These are phyloP conservation scores for Liopterus haemorrhoidalis DNA, from an alignment of 2,888 invertebrate species.

Conservation along the genomic window DNA sequence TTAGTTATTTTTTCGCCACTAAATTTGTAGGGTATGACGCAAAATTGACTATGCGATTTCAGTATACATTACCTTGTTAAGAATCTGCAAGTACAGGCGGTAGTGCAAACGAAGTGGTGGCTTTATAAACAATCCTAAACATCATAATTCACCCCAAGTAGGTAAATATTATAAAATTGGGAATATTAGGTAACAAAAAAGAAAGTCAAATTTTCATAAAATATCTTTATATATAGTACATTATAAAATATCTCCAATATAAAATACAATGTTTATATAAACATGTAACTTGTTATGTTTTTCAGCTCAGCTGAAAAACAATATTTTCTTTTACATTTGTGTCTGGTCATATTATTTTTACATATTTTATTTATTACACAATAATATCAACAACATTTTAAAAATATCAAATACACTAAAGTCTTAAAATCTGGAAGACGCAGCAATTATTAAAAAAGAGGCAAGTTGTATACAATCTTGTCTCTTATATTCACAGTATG, in stretches of 20 bases:
- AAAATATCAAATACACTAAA: constrained; percentile 6
- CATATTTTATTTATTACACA: not conserved
- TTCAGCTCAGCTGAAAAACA: constrained; percentile 17
- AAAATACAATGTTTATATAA: constrained; percentile 20
- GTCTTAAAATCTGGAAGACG: constrained; percentile 20
- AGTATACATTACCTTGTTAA: not conserved
- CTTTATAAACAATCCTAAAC: no score
- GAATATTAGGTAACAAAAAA: not conserved
- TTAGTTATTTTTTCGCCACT: no score
- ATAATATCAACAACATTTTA: constrained; percentile 17
- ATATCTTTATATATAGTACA: constrained; percentile 21
- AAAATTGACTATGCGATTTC: not conserved
- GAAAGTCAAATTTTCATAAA: constrained; percentile 13
- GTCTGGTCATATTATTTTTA: constrained; percentile 8
- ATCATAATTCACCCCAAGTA: no score
- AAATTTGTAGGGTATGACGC: not conserved
- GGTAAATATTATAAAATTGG: no score
- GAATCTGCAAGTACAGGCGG: not conserved
- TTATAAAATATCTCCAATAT: constrained; percentile 23
- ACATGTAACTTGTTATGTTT: constrained; percentile 15
- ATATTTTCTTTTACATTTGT: no score
- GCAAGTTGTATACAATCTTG: not conserved
- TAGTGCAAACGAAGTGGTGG: no score
- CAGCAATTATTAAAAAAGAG: constrained; percentile 13
- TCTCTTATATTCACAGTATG: not conserved